Conservation (phyloP, 64 coral and sea anemone genomes). For the Astreopora myriophthalma region DNA sequence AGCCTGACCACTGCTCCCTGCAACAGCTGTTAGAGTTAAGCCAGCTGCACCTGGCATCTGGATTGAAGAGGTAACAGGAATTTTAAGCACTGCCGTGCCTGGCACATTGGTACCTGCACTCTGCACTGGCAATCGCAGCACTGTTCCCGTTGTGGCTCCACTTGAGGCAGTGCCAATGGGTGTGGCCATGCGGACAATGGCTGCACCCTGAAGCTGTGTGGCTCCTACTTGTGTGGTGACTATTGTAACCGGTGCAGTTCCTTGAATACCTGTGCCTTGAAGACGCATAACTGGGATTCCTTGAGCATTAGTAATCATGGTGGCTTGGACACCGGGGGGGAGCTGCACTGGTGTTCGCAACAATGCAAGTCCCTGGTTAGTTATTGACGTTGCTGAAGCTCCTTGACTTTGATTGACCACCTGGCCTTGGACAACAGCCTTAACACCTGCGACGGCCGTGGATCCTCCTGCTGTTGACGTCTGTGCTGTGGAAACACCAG, state of each 20-base stretch:
- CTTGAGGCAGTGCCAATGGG: constrained; percentile 55
- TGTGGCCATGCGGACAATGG: constrained; percentile 80
- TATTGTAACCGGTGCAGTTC: constrained; percentile 72
- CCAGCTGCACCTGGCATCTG: constrained; percentile 43
- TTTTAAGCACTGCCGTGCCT: not conserved
- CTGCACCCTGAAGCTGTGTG: constrained; percentile 73
- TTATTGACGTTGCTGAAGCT: constrained; percentile 41
- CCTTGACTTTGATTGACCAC: constrained; percentile 67
- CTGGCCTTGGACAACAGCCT: constrained; percentile 62
- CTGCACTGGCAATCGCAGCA: constrained; percentile 67
- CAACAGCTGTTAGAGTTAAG: not conserved
- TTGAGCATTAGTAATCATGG: constrained; percentile 94
- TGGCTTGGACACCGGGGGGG: constrained; percentile 91
- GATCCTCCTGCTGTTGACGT: constrained; percentile 52
- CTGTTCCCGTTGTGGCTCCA: constrained; percentile 45
- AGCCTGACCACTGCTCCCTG: constrained; percentile 24
- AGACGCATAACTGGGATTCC: constrained; percentile 92
- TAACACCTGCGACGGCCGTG: constrained; percentile 41
- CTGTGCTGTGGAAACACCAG: not conserved
- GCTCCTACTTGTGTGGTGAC: constrained; percentile 83
- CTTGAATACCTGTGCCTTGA: constrained; percentile 85
- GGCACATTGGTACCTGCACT: not conserved
- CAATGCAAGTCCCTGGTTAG: constrained; percentile 80
- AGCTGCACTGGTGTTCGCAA: constrained; percentile 84
- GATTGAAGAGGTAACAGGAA: constrained; percentile 36